Evolutionary conservation across 2,888 invertebrate genomes (phyloP), one percentile per base, ranked within the genome.

Genomic region (Charanyca ferruginea): DNA sequence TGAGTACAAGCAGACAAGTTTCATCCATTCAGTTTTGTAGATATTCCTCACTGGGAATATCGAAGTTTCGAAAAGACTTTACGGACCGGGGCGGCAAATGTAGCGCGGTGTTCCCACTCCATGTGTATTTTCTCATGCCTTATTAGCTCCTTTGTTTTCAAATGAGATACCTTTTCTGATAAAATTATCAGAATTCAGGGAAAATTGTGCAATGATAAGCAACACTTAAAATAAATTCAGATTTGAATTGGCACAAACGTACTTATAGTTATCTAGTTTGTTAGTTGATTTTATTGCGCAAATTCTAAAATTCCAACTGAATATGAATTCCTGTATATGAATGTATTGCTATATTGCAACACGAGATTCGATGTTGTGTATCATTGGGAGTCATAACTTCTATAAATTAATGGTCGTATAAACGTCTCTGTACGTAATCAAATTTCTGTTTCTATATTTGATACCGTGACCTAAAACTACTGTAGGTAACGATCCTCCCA

Each of bases 381-480:
- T 72, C 51, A 71, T 41, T 62, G 22, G 22, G 13, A 41, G 9
- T 23, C 41, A 63, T 63, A 23, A 41, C 28, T 52, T 20, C 28
- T 41, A 72, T 72, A 72, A 67, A 52, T 67, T 51, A 52, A 47
- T 62, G 67, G 16, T 52, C 23, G 20, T 13, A 71, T 47, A 32
- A 51, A 72, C 28, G 72, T 72, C 42, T 35, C 35, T 28, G 42
- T 60, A 44, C 35, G 28, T 62, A 62, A 71, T 72, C 20, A 71
- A 62, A 38, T 38, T 38, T 61, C 62, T 51, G 49, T 38, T 71
- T 18, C 38, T 51, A 62, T 62, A 38, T 62, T 42, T 73, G 18
- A 18, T 25, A 49, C 13, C 16, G 48, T 53, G 35, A 65, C 35
- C 42, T 38, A 48, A 53, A 53, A 38, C 7, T 3, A 42, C 35